Evolutionary conservation across 2,797 vertebrate genomes (phyloP).

Genomic region (Gila robusta): DNA sequence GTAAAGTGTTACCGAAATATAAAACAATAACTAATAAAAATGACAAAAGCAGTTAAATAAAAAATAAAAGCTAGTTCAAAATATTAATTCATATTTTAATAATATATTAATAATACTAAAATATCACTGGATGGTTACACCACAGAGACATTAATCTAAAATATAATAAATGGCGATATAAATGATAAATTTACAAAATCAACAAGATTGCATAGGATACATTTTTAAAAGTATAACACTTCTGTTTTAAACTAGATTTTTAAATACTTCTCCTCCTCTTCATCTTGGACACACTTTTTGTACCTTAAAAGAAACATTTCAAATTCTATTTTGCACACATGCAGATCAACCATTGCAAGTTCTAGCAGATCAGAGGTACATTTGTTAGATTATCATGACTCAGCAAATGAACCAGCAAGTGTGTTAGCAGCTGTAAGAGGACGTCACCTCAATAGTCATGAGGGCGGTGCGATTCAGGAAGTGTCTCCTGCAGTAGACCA

Average conservation of each 20-base stretch:
- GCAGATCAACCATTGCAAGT: not conserved
- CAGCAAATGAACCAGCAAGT: not conserved
- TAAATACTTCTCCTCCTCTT: not conserved
- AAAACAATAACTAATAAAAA: not conserved
- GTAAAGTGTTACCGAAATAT: not conserved
- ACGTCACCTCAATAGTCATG: slow-evolving; percentile 89
- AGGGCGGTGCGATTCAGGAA: slow-evolving; percentile 93
- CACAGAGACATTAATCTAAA: not conserved
- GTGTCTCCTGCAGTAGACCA: slow-evolving; percentile 88
- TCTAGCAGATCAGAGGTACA: not conserved
- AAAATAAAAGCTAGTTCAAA: not conserved
- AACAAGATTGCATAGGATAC: not conserved
- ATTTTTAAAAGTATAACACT: not conserved
- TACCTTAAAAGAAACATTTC: not conserved
- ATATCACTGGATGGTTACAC: not conserved
- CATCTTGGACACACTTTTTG: not conserved
- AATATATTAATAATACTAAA: not conserved
- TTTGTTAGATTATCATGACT: not conserved
- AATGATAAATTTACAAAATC: not conserved
- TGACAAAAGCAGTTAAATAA: not conserved
- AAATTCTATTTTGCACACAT: not conserved
- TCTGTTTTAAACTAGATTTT: not conserved
- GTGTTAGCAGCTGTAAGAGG: not conserved
- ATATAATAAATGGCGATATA: not conserved
- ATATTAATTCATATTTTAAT: not conserved